These are phyloP conservation scores for Cancer borealis DNA, from an alignment of 2,888 invertebrate species.

Conservation along the genomic window DNA sequence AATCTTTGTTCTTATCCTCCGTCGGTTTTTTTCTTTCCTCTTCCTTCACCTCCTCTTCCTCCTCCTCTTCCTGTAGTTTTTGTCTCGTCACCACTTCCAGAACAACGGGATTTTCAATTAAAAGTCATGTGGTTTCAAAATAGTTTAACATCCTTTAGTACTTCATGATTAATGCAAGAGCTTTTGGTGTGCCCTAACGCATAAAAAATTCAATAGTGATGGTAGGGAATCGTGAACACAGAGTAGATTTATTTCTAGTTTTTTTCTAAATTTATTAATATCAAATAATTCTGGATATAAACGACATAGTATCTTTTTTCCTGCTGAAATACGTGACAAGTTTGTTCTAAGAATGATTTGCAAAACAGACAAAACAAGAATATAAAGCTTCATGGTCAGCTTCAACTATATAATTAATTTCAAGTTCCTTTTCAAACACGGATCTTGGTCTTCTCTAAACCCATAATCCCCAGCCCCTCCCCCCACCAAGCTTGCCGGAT, in stretches of 20 bases:
- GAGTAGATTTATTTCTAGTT: too few species aligned
- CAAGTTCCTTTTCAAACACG: not conserved
- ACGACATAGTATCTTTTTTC: not conserved
- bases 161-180: not conserved
- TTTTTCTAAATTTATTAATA: too few species aligned
- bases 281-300: not conserved
- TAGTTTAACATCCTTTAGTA: not conserved
- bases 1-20: not conserved
- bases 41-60: not conserved
- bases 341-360: not conserved
- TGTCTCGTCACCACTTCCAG: not conserved
- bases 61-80: not conserved
- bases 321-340: not conserved
- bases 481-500: not conserved
- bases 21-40: not conserved
- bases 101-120: not conserved
- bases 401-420: not conserved
- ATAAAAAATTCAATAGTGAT: not conserved
- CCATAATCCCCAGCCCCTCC: not conserved
- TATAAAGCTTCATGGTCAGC: not conserved
- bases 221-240: not conserved
- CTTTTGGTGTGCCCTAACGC: not conserved
- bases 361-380: not conserved
- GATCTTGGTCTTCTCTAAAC: not conserved
- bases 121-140: not conserved